These are phyloP conservation scores for Aphodius granarius DNA, from an alignment of 2,888 invertebrate genomes.

Conservation along the genomic window DNA sequence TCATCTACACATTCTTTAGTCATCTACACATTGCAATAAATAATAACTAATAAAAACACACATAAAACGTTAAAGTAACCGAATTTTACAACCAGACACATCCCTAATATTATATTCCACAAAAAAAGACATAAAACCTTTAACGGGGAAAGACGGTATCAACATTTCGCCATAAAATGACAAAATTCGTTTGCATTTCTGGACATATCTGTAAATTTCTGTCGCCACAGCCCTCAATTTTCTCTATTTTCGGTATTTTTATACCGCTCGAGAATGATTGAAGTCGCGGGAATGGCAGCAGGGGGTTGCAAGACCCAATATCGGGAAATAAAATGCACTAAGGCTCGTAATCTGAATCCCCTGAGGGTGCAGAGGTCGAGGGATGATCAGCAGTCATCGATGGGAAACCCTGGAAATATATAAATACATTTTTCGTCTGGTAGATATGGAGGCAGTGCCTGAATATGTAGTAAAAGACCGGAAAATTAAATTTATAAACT, in stretches of 20 bases:
- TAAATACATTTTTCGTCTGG: neutral
- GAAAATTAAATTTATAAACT: too few relatives aligned
- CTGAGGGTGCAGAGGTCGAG: conserved; percentile 29
- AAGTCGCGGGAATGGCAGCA: neutral
- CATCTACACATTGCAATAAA: neutral
- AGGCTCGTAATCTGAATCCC: conserved; percentile 37
- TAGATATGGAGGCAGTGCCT: neutral
- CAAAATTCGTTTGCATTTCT: neutral
- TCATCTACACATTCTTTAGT: neutral
- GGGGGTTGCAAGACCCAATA: conserved; percentile 23
- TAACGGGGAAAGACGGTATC: neutral
- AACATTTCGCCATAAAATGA: neutral
- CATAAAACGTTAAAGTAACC: neutral
- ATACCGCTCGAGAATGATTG: neutral
- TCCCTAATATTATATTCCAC: neutral
- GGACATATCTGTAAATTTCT: neutral
- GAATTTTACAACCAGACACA: neutral
- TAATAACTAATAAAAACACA: too few relatives aligned
- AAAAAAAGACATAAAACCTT: neutral
- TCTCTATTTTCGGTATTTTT: neutral
- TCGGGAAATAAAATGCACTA: conserved; percentile 39
- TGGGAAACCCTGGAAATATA: neutral
- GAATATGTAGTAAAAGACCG: neutral
- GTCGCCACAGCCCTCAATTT: neutral
- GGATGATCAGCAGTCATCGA: conserved; percentile 34